Conservation (phyloP, 2,113 vertebrate species). For the Ictalurus furcatus region DNA sequence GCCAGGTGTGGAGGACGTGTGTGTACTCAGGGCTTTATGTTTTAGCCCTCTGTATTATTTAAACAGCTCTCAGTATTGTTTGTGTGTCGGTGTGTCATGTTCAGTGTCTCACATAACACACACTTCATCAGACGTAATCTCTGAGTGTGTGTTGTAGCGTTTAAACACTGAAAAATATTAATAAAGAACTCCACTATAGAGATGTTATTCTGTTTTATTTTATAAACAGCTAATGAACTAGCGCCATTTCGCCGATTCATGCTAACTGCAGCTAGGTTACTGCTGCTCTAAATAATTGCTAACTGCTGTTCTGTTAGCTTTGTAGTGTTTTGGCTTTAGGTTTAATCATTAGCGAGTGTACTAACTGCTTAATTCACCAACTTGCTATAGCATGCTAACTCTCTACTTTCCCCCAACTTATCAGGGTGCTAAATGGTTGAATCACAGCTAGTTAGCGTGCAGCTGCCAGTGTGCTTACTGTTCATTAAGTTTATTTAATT, state of each 20-base stretch:
- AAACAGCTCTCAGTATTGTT: constrained; percentile 28
- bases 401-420: not conserved
- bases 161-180: not conserved
- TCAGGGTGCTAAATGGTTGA: not conserved
- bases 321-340: not conserved
- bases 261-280: not conserved
- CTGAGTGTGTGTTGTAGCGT: not conserved
- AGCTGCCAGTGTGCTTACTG: not conserved
- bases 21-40: constrained; percentile 25
- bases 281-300: not conserved
- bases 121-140: not conserved
- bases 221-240: not conserved
- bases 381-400: not conserved
- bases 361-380: not conserved
- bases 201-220: not conserved
- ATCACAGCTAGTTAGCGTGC: not conserved
- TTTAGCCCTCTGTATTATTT: not conserved
- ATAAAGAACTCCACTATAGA: too few species aligned
- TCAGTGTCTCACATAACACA: not conserved
- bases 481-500: not conserved
- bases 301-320: not conserved
- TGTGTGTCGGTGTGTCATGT: not conserved
- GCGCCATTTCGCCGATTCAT: not conserved
- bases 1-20: constrained; percentile 36
- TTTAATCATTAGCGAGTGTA: not conserved